Base-by-base conservation (phyloP, 2,113 vertebrate genomes). In the Dolichallabes microphthalmus region DNA sequence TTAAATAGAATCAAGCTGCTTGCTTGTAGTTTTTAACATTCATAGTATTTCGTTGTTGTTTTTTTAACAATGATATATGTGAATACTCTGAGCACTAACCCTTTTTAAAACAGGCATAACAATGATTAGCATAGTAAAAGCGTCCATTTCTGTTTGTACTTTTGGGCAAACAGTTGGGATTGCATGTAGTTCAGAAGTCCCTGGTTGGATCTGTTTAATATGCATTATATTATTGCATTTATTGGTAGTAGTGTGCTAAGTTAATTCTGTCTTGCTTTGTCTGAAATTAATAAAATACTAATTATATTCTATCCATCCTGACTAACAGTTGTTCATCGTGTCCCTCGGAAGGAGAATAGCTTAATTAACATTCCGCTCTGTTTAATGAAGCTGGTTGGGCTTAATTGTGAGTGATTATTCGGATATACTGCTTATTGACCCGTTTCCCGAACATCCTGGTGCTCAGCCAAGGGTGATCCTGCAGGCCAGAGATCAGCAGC, bases 391-490 rank as follows among this genome's bases (percentile, higher is more conserved):
- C 84, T 75, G 63, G 80, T 82, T 66, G 30, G 25, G 32, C 63
- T 61, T 86, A 35, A 83, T 83, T 84, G 77, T 20, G 63, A 83
- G 75, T 80, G n/a, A 75, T 74, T 86, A 55, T 64, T 77, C 50
- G 3, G 6, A 39, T 77, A 11, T 30, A 22, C 50, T 55, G 68
- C 69, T 60, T 3, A 66, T 75, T 53, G 69, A 86, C 77, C 60
- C 57, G 25, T 82, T 66, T 85, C 35, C 82, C 25, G 22, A 81
- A 75, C 5, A 13, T 64, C 78, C n/a, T 79, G 58, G 45, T 71
- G 77, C 57, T 63, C 50, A 79, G 86, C 88, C 80, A 58, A 82
- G 64, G 74, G 86, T 60, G n/a, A 50, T 58, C 74, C 88, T 87
- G 76, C n/a, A 66, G 88, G 83, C 77, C 4, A 74, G 75, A 35